Evolutionary conservation across 2,888 invertebrate species (phyloP), one percentile per base, ranked within the genome.

Genomic region (Ochlodes sylvanus): DNA sequence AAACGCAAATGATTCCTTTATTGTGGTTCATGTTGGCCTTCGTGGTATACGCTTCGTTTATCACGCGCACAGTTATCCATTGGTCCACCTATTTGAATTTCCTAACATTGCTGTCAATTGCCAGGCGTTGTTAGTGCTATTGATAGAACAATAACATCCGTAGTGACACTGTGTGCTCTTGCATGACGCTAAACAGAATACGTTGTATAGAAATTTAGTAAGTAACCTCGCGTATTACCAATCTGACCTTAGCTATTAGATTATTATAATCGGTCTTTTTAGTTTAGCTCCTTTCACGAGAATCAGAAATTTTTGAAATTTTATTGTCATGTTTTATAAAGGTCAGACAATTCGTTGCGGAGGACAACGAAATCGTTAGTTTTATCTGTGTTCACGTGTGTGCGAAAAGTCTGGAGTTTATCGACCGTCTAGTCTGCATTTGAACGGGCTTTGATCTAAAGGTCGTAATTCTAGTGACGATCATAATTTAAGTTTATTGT

Each of bases 381-480:
- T 75, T 80, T 75, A 79, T 81, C 78, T 72, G 81, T 82, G 79
- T 38, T 84, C 76, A 78, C 76, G 80, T 79, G 76, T 81, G 77
- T 76, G 77, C 72, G 78, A 75, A 67, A 73, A 75, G 76, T 75
- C 80, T 81, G 77, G 82, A 79, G 87, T 86, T 89, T 90, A 91
- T 90, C 86, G 91, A 92, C 88, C 90, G 88, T 83, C 79, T 71
- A 77, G 84, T 85, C 83, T 79, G 73, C 74, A 76, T 81, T 81
- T 75, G 74, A 74, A 77, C 74, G 73, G 75, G 76, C 75, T 75
- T 75, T 57, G 50, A 17, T 64, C 63, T 61, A 50, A 44, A 61
- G 52, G 52, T 52, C 21, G 14, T 52, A 38, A 38, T 38, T 38
- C 2, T 38, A 38, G 10, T 9, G 10, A 38, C 12, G 38, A 38